A percentile compares a stretch with the other conserved stretches of the same genome.
These are phyloP conservation scores for Diarsia rubi DNA, from an alignment of 2,888 invertebrate species.

Conservation along the genomic window DNA sequence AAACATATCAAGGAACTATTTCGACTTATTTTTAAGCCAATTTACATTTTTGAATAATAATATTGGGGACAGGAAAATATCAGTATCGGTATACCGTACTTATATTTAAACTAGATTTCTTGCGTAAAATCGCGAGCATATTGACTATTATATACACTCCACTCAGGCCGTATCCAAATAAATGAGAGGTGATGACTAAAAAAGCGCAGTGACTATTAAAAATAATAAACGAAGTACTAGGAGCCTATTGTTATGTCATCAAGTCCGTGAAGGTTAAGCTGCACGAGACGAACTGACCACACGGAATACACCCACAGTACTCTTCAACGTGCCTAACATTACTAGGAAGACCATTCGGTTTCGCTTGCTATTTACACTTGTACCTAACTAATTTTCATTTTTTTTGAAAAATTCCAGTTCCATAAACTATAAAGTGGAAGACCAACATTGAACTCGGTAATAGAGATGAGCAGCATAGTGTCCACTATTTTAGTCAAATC, in stretches of 20 bases:
- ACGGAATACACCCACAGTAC: conserved; percentile 75
- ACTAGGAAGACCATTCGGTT: conserved; percentile 5
- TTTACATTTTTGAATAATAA: background rate
- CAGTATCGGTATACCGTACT: background rate
- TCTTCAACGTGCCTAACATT: conserved; percentile 51
- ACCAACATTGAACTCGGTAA: too few species aligned
- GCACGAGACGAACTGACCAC: conserved; percentile 68
- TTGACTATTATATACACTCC: background rate
- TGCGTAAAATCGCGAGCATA: background rate
- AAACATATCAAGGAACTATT: background rate
- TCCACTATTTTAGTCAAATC: too few species aligned
- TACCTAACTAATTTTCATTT: background rate
- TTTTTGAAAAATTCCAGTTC: background rate
- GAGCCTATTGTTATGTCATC: conserved; percentile 51
- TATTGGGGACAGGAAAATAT: background rate
- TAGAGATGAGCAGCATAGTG: too few species aligned
- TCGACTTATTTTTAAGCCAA: too few species aligned
- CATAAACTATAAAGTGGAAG: background rate
- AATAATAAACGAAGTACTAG: conserved; percentile 5
- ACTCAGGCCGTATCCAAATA: background rate
- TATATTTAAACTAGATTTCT: background rate
- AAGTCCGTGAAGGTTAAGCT: conserved; percentile 46
- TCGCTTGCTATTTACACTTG: background rate
- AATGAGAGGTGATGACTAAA: conserved; percentile 10
- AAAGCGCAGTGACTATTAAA: conserved; percentile 7